Percentiles rank a stretch among this genome's conserved stretches.
These are phyloP conservation scores for Cistogaster globosa DNA, from an alignment of 2,888 invertebrate species.

Conservation along the genomic window DNA sequence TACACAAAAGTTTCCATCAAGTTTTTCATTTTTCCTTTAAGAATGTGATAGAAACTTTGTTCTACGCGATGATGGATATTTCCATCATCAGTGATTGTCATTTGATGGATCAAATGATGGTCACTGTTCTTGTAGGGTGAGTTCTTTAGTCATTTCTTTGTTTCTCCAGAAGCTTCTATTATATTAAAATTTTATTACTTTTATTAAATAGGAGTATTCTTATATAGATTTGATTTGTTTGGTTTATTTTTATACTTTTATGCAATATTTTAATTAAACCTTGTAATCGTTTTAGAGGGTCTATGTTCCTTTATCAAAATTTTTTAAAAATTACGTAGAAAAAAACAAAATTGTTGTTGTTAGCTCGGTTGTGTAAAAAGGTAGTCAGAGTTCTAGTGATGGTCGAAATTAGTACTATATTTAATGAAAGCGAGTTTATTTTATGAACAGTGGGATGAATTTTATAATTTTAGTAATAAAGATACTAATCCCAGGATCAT, in stretches of 20 bases:
- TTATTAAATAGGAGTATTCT: neutral
- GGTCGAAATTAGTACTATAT: neutral
- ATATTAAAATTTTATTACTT: too few species aligned
- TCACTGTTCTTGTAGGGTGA: neutral
- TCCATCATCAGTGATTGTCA: too few species aligned
- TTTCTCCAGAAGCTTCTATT: too few species aligned
- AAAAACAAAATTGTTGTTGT: conserved; percentile 36
- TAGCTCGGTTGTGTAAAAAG: conserved; percentile 1
- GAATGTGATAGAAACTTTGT: too few species aligned
- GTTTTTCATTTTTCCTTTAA: too few species aligned
- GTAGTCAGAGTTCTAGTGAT: neutral
- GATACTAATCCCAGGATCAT: too few species aligned
- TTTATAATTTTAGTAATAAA: too few species aligned
- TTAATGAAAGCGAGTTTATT: neutral
- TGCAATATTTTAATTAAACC: conserved; percentile 61
- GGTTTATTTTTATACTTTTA: conserved; percentile 45
- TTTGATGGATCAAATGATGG: too few species aligned
- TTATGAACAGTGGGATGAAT: neutral
- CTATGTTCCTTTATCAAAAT: too few species aligned
- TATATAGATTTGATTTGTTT: conserved; percentile 6
- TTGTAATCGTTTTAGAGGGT: conserved; percentile 55
- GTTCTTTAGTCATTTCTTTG: neutral
- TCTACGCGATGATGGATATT: too few species aligned
- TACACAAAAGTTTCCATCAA: too few species aligned
- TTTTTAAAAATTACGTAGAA: conserved; percentile 30